phyloP scores from a whole-genome alignment of 35 echinoderm and acorn worm genomes.

The Apostichopus californicus region DNA sequence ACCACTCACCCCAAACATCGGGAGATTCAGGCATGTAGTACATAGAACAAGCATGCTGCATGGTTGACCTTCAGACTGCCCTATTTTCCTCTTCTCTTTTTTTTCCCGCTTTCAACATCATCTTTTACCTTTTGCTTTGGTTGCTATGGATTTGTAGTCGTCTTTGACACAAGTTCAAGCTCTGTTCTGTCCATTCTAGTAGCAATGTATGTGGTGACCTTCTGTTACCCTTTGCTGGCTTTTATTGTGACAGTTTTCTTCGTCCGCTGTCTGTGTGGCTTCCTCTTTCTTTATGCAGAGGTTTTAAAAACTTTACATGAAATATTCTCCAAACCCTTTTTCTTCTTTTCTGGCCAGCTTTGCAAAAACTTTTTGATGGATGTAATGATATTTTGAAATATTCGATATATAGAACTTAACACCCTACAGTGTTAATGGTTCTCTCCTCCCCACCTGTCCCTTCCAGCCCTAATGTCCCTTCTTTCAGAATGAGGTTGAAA shows the following conservation, averaged over 20 bases:
- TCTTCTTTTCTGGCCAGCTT: too few species aligned
- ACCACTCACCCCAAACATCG: constrained; percentile 34
- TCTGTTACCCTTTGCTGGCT: too few species aligned
- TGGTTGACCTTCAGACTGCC: not conserved
- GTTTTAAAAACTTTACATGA: not conserved
- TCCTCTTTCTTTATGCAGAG: not conserved
- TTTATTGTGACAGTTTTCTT: not conserved
- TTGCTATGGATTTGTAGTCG: not conserved
- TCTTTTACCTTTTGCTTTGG: not conserved
- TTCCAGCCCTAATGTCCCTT: too few species aligned
- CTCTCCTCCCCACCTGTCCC: too few species aligned
- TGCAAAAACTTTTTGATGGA: too few species aligned
- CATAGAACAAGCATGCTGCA: not conserved
- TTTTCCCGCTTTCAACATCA: not conserved
- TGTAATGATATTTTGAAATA: too few species aligned
- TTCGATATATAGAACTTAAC: too few species aligned
- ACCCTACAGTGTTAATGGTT: too few species aligned
- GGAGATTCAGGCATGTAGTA: constrained; percentile 50
- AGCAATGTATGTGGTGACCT: too few species aligned
- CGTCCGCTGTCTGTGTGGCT: not conserved
- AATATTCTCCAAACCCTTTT: too few species aligned
- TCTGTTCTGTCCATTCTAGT: too few species aligned
- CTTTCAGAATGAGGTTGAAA: too few species aligned
- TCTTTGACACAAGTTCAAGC: not conserved
- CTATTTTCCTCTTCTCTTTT: not conserved